Base-by-base conservation (phyloP, 64 coral and sea anemone genomes). In the Dendrophyllia cribrosa region DNA sequence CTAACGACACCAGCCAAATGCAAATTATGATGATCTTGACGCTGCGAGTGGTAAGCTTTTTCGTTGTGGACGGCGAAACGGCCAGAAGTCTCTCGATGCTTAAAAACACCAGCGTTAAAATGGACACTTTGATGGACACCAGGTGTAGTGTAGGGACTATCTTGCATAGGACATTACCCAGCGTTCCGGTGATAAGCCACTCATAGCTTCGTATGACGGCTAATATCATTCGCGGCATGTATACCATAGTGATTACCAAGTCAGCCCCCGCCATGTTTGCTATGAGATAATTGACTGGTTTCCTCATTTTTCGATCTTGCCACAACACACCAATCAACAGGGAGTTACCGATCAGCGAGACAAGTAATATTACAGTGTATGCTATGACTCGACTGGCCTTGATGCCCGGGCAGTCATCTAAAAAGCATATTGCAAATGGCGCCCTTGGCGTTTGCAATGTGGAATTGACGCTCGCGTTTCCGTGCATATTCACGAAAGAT, bases 311-410 rank as follows among this genome's bases (percentile, higher is more conserved):
- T 76, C 61, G 43, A 25, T 68, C 44, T 34, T 23, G 72, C 23
- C 58, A 76, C 44, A 92, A 70, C 7, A 86, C 68, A 22, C 60
- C 76, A 64, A 92, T 86, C n/a, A 77, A 46, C n/a, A 92, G 45
- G 4, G 80, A 75, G 51, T 92, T 92, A 13, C 90, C 90, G 21
- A 51, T 9, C 19, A 92, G 45, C 4, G 90, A 92, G 16, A 92
- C 3, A 24, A 86, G n/a, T 51, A 86, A 34, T 4, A 92, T 92
- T 3, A 92, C 9, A 22, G 55, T 34, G 70, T 92, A 76, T 0
- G 90, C 59, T 34, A 60, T 9, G 9, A 84, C 45, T 21, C 64
- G 56, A 22, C 59, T 34, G 34, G 34, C 34, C 34, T 84, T 63
- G 7, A 66, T 84, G 9, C 24, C 26, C 3, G 24, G n/a, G 4